phyloP scores from a whole-genome alignment of 2,888 invertebrate species.

The Ypsolopha scabrella region DNA sequence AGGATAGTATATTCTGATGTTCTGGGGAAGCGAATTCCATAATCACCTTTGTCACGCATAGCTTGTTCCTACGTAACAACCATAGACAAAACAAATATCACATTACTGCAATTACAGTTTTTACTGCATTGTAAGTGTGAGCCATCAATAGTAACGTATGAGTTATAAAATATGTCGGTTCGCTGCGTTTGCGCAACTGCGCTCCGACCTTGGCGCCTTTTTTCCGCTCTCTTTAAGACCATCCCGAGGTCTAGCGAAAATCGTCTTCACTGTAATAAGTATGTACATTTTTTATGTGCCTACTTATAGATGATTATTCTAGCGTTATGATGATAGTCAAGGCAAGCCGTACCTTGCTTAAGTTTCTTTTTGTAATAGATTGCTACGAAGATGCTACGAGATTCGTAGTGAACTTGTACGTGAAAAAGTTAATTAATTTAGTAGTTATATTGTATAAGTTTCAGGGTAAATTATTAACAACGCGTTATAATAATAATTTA shows the following conservation, averaged over 20 bases:
- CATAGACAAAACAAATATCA: too few species aligned
- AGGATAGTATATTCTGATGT: too few species aligned
- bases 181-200: constrained; percentile 55
- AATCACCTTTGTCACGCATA: too few species aligned
- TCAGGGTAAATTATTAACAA: too few species aligned
- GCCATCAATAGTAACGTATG: not conserved
- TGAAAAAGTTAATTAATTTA: too few species aligned
- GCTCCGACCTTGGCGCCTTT: constrained; percentile 57
- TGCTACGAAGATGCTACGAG: constrained; percentile 1
- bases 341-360: too few species aligned
- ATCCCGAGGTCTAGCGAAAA: constrained; percentile 33
- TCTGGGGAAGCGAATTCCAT: too few species aligned
- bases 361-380: not conserved
- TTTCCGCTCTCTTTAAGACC: constrained; percentile 68
- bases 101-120: too few species aligned
- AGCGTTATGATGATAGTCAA: not conserved
- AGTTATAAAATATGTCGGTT: constrained; percentile 10
- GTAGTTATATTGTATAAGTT: too few species aligned
- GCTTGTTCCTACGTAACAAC: too few species aligned
- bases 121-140: not conserved
- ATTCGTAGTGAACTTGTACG: not conserved
- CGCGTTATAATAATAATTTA: too few species aligned
- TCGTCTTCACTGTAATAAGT: not conserved
- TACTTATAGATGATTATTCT: not conserved
- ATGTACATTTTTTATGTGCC: not conserved